These are phyloP conservation scores for Strigamia transsilvanica DNA, from an alignment of 2,888 invertebrate species.

Conservation along the genomic window DNA sequence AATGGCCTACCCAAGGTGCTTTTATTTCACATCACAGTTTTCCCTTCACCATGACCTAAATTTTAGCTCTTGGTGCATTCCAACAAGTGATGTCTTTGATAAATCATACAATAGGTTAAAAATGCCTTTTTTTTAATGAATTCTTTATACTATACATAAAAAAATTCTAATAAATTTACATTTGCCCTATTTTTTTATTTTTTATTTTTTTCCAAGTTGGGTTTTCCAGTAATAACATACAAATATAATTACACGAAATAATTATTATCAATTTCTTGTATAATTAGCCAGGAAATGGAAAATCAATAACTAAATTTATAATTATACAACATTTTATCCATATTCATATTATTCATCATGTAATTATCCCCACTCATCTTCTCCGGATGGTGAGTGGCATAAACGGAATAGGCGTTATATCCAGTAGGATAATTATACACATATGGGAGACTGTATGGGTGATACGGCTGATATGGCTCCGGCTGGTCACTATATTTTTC, in stretches of 20 bases:
- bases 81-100: not conserved
- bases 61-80: not conserved
- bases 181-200: not conserved
- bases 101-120: not conserved
- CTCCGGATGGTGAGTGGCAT: not conserved
- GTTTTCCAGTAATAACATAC: not conserved
- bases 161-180: not conserved
- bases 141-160: not conserved
- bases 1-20: conserved; percentile 20
- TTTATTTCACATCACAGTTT: conserved; percentile 4
- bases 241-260: not conserved
- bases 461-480: not conserved
- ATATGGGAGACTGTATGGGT: not conserved
- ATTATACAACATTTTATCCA: not conserved
- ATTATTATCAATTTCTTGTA: not conserved
- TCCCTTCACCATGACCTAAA: conserved; percentile 18
- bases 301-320: conserved; percentile 11
- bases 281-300: not conserved
- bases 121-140: not conserved
- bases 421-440: not conserved
- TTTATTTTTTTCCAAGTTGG: not conserved
- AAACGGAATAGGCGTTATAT: not conserved
- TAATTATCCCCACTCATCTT: not conserved
- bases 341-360: not conserved
- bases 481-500: not conserved